Base-by-base conservation (phyloP, 2,888 invertebrate genomes). In the Magallana nippona region DNA sequence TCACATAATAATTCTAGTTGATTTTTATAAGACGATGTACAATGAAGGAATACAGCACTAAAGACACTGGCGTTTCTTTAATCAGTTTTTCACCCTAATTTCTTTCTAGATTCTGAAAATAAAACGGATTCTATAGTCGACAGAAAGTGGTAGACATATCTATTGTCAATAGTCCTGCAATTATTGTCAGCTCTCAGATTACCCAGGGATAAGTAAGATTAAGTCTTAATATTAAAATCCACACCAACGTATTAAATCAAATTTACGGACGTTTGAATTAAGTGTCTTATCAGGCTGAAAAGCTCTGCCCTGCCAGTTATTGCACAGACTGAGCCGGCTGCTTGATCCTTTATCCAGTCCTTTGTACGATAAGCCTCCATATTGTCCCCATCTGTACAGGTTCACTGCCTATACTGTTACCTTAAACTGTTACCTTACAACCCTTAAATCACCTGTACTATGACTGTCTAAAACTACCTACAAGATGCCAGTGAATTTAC, bases 351-450 rank as follows among this genome's bases (percentile, higher is more conserved):
- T 62, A 62, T 19, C 22, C 13, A 13, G 27, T 15, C 3, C 71
- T 71, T 71, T 71, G 22, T 11, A 1, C 44, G 71, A 13, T 71
- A 71, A 63, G 27, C 63, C 27, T 11, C 63, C 19, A 19, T 10
- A 22, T 19, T 63, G 2, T 27, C 44, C 71, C 71, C 11, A 71
- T 22, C 27, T 22, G 15, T 27, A 32, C 71, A 32, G 15, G 71
- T 71, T 71, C 27, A 11, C 27, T 27, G 15, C 22, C 71, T 32
- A 15, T 71, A 2, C 15, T 10, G 32, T 71, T 71, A 15, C 71
- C 15, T 44, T 71, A 71, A 27, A 71, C 15, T 71, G 19, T 15
- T 71, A 13, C 71, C 71, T 71, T 71, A 71, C 71, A 71, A 71
- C 22, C 17, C 15, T 15, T 15, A 71, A 71, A 71, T 71, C 71